Evolutionary conservation across 2,797 vertebrate species (phyloP), one percentile per base, ranked within the genome.

Genomic region (Percopsis omiscomaycus): DNA sequence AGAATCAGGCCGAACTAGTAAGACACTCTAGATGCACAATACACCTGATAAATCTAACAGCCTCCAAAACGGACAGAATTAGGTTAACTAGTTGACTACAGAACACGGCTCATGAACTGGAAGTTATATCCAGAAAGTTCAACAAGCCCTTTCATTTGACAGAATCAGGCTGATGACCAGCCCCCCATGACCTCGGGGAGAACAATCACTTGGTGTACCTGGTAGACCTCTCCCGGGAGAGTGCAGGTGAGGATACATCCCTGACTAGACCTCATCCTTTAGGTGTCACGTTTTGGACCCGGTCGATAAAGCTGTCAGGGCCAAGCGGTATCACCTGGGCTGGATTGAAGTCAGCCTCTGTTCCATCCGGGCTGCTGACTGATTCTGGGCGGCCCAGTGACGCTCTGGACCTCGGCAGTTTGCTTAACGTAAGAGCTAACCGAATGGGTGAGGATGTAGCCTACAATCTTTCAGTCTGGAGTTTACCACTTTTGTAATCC

Each of bases 191-290:
- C 64, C 44, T 3, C 63, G 57, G 66, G 68, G 64, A 62, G 77
- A 73, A 32, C 5, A 16, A 79, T 60, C 75, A 69, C 77, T 70
- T 74, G 77, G 79, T 53, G 72, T 88, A 97, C 96, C 95, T 96
- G 95, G 86, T 95, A 94, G 77, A 96, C 69, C 10, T 95, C 92
- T 37, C 90, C 91, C 45, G 94, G 89, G 78, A 94, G 90, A 15
- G 91, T 91, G 92, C 95, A 97, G 0, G 92, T 90, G 78, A 91
- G 84, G 82, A 95, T 87, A 73, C 92, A 92, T 84, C 94, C 92
- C 62, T 93, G 93, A 75, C 93, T 93, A 4, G 92, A 90, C 71
- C 88, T 90, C 89, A 95, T 91, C 77, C 88, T 89, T 73, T 88
- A 32, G 0, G 82, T 69, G 66, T 89, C 92, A 93, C 37, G 86